These are phyloP conservation scores for Gymnogyps californianus DNA, from an alignment of 2,113 vertebrate genomes.

Conservation along the genomic window DNA sequence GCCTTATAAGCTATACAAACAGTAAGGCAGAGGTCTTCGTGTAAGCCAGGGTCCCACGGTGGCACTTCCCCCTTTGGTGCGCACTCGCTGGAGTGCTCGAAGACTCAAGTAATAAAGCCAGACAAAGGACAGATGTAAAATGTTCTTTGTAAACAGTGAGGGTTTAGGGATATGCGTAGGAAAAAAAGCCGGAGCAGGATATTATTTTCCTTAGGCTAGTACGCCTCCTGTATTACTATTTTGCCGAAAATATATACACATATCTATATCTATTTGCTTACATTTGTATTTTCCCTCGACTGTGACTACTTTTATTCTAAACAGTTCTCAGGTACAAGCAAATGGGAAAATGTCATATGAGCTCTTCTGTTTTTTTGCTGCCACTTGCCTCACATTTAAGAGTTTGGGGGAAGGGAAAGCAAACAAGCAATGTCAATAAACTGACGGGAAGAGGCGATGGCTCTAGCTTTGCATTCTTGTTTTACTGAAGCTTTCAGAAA, in stretches of 20 bases:
- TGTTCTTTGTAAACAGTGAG: neutral
- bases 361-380: neutral
- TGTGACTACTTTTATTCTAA: neutral
- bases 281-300: neutral
- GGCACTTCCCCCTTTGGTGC: neutral
- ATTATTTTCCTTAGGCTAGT: neutral
- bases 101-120: neutral
- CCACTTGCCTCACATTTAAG: neutral
- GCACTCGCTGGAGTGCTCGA: neutral
- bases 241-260: neutral
- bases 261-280: neutral
- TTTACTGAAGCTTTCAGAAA: conserved; percentile 63
- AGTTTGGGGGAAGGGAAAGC: neutral
- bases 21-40: neutral
- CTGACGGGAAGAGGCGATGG: neutral
- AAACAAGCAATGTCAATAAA: conserved; percentile 32
- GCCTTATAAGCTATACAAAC: neutral
- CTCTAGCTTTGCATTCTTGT: conserved; percentile 42
- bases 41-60: neutral
- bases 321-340: neutral
- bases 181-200: neutral
- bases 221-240: neutral
- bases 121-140: neutral
- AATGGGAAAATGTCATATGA: neutral
- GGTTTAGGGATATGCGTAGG: neutral